Conservation (phyloP, 2,888 invertebrate species). For the Mimachlamys varia region DNA sequence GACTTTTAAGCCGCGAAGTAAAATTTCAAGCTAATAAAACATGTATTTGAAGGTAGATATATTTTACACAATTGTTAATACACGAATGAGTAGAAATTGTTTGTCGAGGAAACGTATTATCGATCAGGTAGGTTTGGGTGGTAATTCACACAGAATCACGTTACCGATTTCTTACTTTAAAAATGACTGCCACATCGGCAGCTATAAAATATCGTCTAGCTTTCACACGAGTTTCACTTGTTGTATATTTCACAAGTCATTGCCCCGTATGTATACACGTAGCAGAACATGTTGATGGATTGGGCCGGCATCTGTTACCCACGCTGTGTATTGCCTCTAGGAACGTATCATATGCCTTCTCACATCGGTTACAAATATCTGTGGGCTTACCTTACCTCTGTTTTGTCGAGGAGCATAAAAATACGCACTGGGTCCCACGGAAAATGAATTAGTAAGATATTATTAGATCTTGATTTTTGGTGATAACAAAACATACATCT, state of each 20-base stretch:
- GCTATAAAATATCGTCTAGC: neutral
- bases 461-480: no score
- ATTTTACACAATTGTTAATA: no score
- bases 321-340: neutral
- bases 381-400: neutral
- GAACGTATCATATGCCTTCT: neutral
- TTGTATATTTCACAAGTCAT: conserved; percentile 12
- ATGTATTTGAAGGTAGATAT: no score
- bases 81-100: neutral
- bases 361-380: neutral
- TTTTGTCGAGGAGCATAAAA: neutral
- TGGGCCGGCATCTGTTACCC: conserved; percentile 15
- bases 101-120: neutral
- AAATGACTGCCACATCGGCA: neutral
- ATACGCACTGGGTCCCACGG: neutral
- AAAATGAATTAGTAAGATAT: neutral
- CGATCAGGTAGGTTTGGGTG: neutral
- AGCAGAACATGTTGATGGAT: neutral
- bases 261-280: conserved; percentile 19
- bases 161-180: neutral
- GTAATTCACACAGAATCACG: neutral
- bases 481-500: no score
- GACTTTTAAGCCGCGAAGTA: no score
- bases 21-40: no score
- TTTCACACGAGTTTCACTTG: conserved; percentile 32